Conservation (phyloP, 2,888 invertebrate genomes). For the Argyra leucocephala region DNA sequence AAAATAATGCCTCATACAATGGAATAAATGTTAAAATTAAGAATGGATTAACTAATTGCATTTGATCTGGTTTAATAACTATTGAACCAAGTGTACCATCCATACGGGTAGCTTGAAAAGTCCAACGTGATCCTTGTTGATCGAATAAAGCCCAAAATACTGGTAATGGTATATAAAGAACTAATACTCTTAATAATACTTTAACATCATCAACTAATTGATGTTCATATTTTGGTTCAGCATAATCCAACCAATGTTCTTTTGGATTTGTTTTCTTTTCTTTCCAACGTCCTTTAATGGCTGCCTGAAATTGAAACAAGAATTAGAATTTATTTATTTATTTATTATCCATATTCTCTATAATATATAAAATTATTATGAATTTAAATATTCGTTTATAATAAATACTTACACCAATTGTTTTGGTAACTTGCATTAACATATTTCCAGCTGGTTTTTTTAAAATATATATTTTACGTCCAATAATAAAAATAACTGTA, state of each 20-base stretch:
- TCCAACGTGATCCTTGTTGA: constrained; percentile 89
- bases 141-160: constrained; percentile 92
- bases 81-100: constrained; percentile 65
- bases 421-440: constrained; percentile 53
- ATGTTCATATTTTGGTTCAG: constrained; percentile 61
- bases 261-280: constrained; percentile 45
- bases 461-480: constrained; percentile 54
- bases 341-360: not conserved
- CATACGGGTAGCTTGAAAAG: constrained; percentile 85
- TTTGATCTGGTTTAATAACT: constrained; percentile 81
- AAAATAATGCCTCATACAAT: constrained; percentile 66
- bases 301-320: constrained; percentile 43
- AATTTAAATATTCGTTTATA: no score
- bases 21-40: constrained; percentile 80
- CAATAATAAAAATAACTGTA: constrained; percentile 57
- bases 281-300: constrained; percentile 41
- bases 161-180: constrained; percentile 75
- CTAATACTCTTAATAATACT: constrained; percentile 62
- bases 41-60: constrained; percentile 86
- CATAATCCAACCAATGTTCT: constrained; percentile 81
- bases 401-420: constrained; percentile 52
- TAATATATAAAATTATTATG: not conserved
- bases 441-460: constrained; percentile 61
- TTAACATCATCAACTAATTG: constrained; percentile 67
- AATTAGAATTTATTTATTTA: not conserved